Conservation (phyloP, 64 coral and sea anemone species). For the Acropora tenuis region DNA sequence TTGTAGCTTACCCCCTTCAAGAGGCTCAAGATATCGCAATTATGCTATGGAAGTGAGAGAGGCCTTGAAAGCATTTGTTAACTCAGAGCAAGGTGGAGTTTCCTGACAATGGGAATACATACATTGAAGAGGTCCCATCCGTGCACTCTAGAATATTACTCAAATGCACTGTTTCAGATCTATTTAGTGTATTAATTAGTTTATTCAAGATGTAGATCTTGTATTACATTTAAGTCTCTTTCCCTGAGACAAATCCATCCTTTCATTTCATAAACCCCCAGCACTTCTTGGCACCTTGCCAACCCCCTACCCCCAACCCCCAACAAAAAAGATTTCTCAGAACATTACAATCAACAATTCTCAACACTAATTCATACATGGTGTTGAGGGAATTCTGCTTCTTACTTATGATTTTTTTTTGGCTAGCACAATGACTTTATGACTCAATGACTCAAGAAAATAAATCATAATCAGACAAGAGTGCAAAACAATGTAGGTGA, state of each 20-base stretch:
- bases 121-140: conserved; percentile 21
- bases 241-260: background rate
- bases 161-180: background rate
- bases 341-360: too few species aligned
- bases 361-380: too few species aligned
- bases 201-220: background rate
- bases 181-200: conserved; percentile 26
- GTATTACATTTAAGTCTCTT: background rate
- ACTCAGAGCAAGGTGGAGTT: conserved; percentile 44
- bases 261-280: background rate
- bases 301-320: background rate
- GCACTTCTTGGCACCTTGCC: background rate
- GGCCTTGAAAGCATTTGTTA: conserved; percentile 38
- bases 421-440: too few species aligned
- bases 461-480: background rate
- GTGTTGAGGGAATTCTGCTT: background rate
- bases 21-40: conserved; percentile 44
- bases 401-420: background rate
- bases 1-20: background rate
- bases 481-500: background rate
- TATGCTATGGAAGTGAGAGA: conserved; percentile 49
- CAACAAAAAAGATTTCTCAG: background rate
- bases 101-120: conserved; percentile 59
- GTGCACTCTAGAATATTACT: background rate
- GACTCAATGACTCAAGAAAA: background rate